Conservation (phyloP, 2,797 vertebrate species). For the Spea hammondii region DNA sequence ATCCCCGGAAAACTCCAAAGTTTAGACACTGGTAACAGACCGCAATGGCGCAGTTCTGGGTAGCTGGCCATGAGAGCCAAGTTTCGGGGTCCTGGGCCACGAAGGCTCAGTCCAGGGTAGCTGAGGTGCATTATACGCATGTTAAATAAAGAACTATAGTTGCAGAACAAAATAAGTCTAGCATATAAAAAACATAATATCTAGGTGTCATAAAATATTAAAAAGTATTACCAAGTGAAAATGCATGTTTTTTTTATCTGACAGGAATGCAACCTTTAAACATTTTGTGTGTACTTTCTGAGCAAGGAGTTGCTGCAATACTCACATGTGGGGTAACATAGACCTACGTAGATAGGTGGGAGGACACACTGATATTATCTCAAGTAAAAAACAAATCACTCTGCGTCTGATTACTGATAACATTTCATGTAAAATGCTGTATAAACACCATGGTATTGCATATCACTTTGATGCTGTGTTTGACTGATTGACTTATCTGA, state of each 20-base stretch:
- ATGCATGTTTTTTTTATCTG: background rate
- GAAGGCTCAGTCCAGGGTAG: too few species aligned
- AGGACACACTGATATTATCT: slow-evolving; percentile 28
- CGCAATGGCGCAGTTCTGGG: too few species aligned
- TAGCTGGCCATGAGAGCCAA: too few species aligned
- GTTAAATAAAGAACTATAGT: too few species aligned
- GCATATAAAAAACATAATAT: too few species aligned
- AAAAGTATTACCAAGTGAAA: background rate
- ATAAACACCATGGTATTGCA: slow-evolving; percentile 34
- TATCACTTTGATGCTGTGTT: slow-evolving; percentile 44
- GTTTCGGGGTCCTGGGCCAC: too few species aligned
- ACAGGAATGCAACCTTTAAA: background rate
- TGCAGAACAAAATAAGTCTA: too few species aligned
- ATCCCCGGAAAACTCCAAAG: too few species aligned
- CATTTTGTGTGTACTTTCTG: background rate
- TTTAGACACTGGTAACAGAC: too few species aligned
- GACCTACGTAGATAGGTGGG: slow-evolving; percentile 13
- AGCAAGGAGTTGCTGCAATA: background rate
- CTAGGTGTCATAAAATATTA: too few species aligned
- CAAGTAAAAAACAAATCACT: slow-evolving; percentile 35
- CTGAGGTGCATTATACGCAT: too few species aligned
- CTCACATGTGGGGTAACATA: background rate
- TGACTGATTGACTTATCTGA: slow-evolving; percentile 22
- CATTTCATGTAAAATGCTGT: slow-evolving; percentile 39
- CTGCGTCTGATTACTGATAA: slow-evolving; percentile 40